Evolutionary conservation across 2,113 vertebrate genomes (phyloP).

Genomic region (Sorex araneus): DNA sequence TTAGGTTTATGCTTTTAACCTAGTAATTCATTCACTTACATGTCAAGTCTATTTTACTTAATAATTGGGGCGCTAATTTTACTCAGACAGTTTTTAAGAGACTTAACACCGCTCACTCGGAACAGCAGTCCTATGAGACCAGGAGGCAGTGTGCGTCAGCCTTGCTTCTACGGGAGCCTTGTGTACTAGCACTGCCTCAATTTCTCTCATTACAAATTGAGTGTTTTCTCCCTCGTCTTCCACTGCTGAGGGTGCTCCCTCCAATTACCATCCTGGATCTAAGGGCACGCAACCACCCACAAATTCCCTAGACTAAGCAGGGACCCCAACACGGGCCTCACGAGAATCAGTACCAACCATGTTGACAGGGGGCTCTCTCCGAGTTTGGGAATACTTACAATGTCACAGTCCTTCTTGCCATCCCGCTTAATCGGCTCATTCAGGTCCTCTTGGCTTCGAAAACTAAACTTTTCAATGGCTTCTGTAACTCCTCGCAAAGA

Average conservation of each 20-base stretch:
- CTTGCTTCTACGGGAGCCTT: background rate
- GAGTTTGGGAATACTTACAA: slow-evolving; percentile 89
- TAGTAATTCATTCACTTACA: background rate
- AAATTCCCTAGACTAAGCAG: background rate
- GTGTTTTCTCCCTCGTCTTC: background rate
- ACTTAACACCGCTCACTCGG: background rate
- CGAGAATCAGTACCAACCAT: background rate
- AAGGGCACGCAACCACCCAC: rapidly evolving
- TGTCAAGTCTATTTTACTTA: background rate
- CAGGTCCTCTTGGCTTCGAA: slow-evolving; percentile 98
- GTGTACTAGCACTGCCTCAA: rapidly evolving
- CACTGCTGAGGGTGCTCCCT: rapidly evolving
- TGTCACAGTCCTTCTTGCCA: slow-evolving; percentile 95
- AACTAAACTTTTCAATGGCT: slow-evolving; percentile 99
- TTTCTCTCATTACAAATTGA: background rate
- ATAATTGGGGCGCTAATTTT: background rate
- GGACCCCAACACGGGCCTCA: background rate
- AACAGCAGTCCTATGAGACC: background rate
- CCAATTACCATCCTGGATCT: background rate
- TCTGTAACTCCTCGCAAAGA: slow-evolving; percentile 98
- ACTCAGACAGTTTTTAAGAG: background rate
- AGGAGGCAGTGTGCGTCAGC: background rate
- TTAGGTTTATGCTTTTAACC: background rate
- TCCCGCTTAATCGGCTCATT: slow-evolving; percentile 97
- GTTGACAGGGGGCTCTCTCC: background rate